phyloP scores from a whole-genome alignment of 2,113 vertebrate species.

The Neogale vison region DNA sequence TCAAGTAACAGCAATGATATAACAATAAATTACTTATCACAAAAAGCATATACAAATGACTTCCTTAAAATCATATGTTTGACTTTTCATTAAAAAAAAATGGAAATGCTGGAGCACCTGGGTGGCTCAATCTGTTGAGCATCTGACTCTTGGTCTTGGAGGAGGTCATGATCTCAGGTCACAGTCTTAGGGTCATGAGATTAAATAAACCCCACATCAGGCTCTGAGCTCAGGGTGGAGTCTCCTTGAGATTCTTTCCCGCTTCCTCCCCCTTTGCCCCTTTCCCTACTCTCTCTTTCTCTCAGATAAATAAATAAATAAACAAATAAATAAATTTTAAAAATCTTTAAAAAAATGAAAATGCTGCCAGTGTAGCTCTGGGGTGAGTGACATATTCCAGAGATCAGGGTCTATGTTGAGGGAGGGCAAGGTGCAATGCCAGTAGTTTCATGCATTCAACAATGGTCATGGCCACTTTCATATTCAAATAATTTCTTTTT shows the following conservation, averaged over 20 bases:
- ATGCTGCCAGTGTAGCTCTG: neutral
- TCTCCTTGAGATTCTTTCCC: neutral
- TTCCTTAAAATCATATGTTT: constrained; percentile 6
- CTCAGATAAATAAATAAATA: neutral
- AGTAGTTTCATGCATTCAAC: constrained; percentile 7
- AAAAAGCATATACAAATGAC: neutral
- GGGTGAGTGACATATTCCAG: neutral
- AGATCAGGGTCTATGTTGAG: neutral
- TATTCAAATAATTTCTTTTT: neutral
- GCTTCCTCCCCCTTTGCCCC: neutral
- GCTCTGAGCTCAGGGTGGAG: neutral
- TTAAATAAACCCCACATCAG: neutral
- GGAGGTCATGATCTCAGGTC: neutral
- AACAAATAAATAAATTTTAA: neutral
- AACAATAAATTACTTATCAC: constrained; percentile 33
- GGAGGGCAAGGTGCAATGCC: neutral
- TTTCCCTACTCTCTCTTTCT: neutral
- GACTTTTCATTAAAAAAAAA: neutral
- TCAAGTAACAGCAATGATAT: neutral
- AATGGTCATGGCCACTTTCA: neutral
- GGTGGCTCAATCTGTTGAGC: neutral
- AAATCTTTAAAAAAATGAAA: neutral
- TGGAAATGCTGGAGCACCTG: neutral
- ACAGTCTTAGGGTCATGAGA: neutral
- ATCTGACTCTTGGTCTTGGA: neutral